Conservation (phyloP, 2,888 invertebrate genomes). For the Anthophora plumipes region DNA sequence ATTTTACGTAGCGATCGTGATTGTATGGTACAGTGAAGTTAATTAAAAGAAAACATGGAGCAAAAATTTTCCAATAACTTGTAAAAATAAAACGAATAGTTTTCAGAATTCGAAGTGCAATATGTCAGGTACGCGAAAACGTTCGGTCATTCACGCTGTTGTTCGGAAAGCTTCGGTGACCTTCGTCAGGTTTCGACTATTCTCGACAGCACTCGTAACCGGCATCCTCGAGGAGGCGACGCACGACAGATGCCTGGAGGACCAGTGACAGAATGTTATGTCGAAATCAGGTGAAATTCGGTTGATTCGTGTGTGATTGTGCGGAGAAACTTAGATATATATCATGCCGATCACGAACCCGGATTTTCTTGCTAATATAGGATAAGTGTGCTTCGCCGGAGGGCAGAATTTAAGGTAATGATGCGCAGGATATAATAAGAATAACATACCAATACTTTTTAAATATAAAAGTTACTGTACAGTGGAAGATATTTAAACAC, state of each 20-base stretch:
- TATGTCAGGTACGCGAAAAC: slow-evolving; percentile 57
- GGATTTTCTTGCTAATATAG: slow-evolving; percentile 14
- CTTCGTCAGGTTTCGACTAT: slow-evolving; percentile 52
- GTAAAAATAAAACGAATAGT: slow-evolving; percentile 17
- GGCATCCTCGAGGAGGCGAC: slow-evolving; percentile 66
- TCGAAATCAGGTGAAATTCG: slow-evolving; percentile 58
- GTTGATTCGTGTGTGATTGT: slow-evolving; percentile 43
- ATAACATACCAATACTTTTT: slow-evolving; percentile 22
- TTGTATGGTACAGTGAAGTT: neutral
- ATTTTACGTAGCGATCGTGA: neutral
- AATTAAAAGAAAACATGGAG: neutral
- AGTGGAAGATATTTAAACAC: neutral
- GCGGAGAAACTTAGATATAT: slow-evolving; percentile 21
- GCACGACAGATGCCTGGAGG: slow-evolving; percentile 62
- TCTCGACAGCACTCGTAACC: slow-evolving; percentile 60
- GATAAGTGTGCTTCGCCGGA: slow-evolving; percentile 20
- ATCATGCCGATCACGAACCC: slow-evolving; percentile 30
- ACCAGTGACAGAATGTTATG: slow-evolving; percentile 65
- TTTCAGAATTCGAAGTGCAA: slow-evolving; percentile 55
- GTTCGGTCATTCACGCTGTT: slow-evolving; percentile 45
- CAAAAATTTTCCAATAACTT: neutral
- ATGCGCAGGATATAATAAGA: neutral
- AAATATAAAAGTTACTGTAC: slow-evolving; percentile 9
- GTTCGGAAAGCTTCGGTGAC: slow-evolving; percentile 53
- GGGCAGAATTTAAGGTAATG: slow-evolving; percentile 36